A percentile compares a stretch with the other conserved stretches of the same genome.
phyloP scores from a whole-genome alignment of 2,888 invertebrate species.

The Dryomyza anilis region DNA sequence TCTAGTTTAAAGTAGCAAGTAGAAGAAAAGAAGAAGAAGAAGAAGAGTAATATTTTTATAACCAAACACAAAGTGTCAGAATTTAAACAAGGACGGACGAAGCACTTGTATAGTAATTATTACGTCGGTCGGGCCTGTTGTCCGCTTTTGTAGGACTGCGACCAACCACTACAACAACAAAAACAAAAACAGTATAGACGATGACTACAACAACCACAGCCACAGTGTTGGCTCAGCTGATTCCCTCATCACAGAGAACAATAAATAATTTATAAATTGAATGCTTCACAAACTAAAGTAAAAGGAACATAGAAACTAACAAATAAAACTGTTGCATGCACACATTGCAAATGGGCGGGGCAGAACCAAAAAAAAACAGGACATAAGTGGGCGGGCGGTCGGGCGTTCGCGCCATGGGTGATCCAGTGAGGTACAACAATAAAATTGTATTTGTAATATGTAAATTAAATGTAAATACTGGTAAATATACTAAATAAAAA shows the following conservation, averaged over 20 bases:
- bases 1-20: background rate
- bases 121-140: conserved; percentile 8
- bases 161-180: background rate
- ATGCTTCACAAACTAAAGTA: conserved; percentile 12
- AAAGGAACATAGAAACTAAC: background rate
- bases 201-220: background rate
- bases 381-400: no score
- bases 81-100: conserved; percentile 27
- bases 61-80: conserved; percentile 9
- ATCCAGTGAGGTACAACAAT: no score
- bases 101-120: conserved; percentile 19
- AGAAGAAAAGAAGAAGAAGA: background rate
- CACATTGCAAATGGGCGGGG: background rate
- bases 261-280: conserved; percentile 16
- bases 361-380: background rate
- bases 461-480: conserved; percentile 33
- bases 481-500: no score
- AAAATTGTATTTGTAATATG: background rate
- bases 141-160: background rate
- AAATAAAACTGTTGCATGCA: background rate
- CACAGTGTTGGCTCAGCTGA: conserved; percentile 1
- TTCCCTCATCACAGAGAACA: conserved; percentile 13
- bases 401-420: no score
- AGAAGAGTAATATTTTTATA: conserved; percentile 25
- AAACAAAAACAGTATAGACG: background rate